Base-by-base conservation (phyloP, 2,113 vertebrate genomes). In the Phalacrocorax aristotelis region DNA sequence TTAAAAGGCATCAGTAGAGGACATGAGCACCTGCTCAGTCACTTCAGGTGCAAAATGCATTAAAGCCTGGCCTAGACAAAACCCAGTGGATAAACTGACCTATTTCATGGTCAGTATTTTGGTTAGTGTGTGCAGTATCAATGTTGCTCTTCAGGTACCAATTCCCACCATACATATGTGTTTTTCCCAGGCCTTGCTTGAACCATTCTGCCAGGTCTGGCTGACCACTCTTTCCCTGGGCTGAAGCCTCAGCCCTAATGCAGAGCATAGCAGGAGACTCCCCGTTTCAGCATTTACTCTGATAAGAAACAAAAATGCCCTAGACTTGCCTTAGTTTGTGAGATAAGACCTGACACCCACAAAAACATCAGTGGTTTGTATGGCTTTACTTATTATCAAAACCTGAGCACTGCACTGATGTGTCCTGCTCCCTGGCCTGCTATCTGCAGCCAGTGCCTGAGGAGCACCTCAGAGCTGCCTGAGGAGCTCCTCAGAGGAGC, bases 101-200 rank as follows among this genome's bases (percentile, higher is more conserved):
- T 76, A 9, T 89, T 78, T 87, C 16, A 32, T 48, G 20, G 26
- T 38, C 52, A 51, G 6, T 71, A 51, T 79, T 85, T 65, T 38
- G 48, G 69, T 83, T 69, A 58, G 25, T 23, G 34, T 79, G 34
- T 62, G 42, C 23, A 55, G 8, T 51, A 40, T 21, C 51, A n/a
- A 5, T 32, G 17, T 34, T 81, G 44, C 49, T 96, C 5, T 2
- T 83, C 79, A 36, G 71, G 29, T 19, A 62, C 20, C 26, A 60
- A 17, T 90, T 77, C 23, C 22, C 42, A 12, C 12, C 17, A 25
- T 10, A 48, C 2, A 5, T 7, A 18, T 0, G 1, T 0, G 0
- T 69, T 83, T 93, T 76, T 38, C 29, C 26, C 66, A 93, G 29
- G 15, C 22, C 18, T 87, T 55, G 8, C 19, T 65, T 51, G 27